Percentiles rank a stretch among this genome's conserved stretches.
Conservation (phyloP, 2,113 vertebrate genomes). For the Okapia johnstoni region DNA sequence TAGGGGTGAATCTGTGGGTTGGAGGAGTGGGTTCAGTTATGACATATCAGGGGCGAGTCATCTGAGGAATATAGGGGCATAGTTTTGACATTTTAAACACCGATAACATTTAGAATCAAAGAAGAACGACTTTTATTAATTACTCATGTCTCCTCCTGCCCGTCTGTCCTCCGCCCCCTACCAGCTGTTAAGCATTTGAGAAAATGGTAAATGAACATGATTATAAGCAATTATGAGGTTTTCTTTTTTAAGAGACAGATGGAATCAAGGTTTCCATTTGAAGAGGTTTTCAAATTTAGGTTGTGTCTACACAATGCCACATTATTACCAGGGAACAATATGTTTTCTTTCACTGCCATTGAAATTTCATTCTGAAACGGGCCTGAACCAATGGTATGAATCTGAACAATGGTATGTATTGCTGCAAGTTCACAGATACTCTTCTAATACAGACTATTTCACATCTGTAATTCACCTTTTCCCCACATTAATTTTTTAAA, state of each 20-base stretch:
- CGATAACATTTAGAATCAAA: conserved; percentile 47
- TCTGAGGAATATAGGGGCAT: not conserved
- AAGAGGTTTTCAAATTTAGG: conserved; percentile 54
- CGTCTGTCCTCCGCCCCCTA: conserved; percentile 30
- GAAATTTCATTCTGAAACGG: not conserved
- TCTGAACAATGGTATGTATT: too few species aligned
- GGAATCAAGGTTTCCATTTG: conserved; percentile 54
- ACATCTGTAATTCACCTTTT: not conserved
- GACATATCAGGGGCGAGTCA: not conserved
- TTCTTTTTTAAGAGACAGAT: conserved; percentile 61
- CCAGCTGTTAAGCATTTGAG: conserved; percentile 65
- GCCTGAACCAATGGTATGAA: not conserved
- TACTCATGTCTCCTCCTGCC: conserved; percentile 33
- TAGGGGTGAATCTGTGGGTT: not conserved
- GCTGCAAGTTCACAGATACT: not conserved
- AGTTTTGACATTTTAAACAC: conserved; percentile 61
- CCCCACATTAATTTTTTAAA: not conserved
- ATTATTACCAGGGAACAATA: conserved; percentile 1
- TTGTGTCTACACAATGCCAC: conserved; percentile 43
- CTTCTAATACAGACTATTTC: not conserved
- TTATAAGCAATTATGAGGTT: conserved; percentile 67
- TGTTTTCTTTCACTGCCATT: conserved; percentile 28
- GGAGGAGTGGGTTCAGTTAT: not conserved
- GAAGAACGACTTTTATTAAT: conserved; percentile 62
- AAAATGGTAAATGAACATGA: conserved; percentile 62